A percentile compares a stretch with the other conserved stretches of the same genome.
Conservation (phyloP, 2,888 invertebrate genomes). For the Machimus atricapillus region DNA sequence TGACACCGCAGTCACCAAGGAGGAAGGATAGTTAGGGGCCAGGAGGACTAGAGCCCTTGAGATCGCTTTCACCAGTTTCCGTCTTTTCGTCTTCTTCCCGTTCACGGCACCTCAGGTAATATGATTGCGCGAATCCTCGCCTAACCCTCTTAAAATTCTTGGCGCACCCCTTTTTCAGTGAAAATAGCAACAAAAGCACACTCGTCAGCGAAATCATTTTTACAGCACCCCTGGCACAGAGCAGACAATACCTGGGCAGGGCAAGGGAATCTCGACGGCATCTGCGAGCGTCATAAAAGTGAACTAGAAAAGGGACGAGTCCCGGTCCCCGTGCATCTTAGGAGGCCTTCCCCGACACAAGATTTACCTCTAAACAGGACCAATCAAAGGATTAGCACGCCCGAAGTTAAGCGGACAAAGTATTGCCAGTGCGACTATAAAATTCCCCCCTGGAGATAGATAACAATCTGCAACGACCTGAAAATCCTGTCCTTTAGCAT, state of each 20-base stretch:
- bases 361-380: background rate
- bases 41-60: background rate
- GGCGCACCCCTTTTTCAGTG: conserved; percentile 15
- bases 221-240: conserved; percentile 45
- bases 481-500: conserved; percentile 33
- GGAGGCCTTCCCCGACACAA: background rate
- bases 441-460: conserved; percentile 31
- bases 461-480: conserved; percentile 37
- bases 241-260: conserved; percentile 29
- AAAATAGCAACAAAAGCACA: conserved; percentile 3
- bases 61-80: background rate
- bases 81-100: background rate
- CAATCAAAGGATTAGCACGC: conserved; percentile 36
- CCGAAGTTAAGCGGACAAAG: conserved; percentile 24
- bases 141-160: conserved; percentile 13
- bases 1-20: background rate
- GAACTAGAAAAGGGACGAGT: conserved; percentile 9
- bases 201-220: conserved; percentile 48
- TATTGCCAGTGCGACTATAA: conserved; percentile 33
- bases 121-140: background rate
- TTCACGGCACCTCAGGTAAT: background rate
- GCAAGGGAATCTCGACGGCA: conserved; percentile 6
- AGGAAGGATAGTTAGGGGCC: background rate
- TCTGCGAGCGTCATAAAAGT: conserved; percentile 32
- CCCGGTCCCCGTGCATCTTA: background rate